These are phyloP conservation scores for Tromatobia lineatoria DNA, from an alignment of 2,888 invertebrate genomes.

Conservation along the genomic window DNA sequence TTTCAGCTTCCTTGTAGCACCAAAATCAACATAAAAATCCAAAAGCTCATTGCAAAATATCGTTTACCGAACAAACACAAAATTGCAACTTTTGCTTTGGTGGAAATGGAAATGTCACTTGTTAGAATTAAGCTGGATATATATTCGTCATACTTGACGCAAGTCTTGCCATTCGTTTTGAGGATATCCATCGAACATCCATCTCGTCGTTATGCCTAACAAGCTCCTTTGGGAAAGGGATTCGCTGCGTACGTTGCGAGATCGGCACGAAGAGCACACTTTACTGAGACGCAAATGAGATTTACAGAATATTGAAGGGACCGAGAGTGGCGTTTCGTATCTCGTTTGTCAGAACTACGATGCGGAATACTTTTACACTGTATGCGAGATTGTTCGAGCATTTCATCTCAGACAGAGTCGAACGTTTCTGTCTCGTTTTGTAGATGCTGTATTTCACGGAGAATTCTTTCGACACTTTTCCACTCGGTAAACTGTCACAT, in stretches of 20 bases:
- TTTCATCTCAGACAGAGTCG: constrained; percentile 10
- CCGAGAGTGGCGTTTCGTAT: background rate
- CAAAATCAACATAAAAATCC: no score
- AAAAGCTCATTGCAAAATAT: background rate
- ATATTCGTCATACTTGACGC: constrained; percentile 26
- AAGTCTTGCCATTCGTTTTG: constrained; percentile 36
- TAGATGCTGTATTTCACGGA: constrained; percentile 1
- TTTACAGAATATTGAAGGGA: constrained; percentile 17
- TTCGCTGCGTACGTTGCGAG: constrained; percentile 25
- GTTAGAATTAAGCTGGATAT: constrained; percentile 33
- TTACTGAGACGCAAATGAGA: constrained; percentile 10
- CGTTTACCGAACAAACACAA: background rate
- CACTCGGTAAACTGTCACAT: constrained; percentile 16
- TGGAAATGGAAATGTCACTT: constrained; percentile 26
- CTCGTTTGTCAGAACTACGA: constrained; percentile 30
- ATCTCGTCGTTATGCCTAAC: constrained; percentile 69
- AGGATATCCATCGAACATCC: constrained; percentile 52
- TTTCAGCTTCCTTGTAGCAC: background rate
- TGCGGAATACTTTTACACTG: constrained; percentile 46
- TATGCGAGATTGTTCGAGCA: constrained; percentile 6
- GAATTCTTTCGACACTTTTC: constrained; percentile 1
- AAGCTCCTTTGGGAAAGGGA: constrained; percentile 69
- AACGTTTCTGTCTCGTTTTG: constrained; percentile 5
- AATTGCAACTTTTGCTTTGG: background rate
- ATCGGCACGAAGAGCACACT: constrained; percentile 19